These are phyloP conservation scores for Pavo muticus DNA, from an alignment of 2,113 vertebrate species.

Conservation along the genomic window DNA sequence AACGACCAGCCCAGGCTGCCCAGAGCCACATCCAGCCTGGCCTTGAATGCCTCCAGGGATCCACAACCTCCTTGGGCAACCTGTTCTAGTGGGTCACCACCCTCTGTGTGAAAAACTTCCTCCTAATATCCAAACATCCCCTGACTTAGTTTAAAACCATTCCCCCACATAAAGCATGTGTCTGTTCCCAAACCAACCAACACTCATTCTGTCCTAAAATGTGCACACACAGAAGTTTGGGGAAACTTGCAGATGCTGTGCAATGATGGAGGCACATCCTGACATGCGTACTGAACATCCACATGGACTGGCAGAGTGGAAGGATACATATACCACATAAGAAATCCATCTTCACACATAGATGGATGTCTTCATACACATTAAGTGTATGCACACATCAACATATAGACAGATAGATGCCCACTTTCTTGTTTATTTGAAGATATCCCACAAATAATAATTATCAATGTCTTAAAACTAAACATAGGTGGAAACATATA, in stretches of 20 bases:
- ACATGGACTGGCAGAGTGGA: not conserved
- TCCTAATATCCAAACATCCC: too few relatives aligned
- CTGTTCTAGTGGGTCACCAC: too few relatives aligned
- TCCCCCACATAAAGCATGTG: not conserved
- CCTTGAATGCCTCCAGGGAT: too few relatives aligned
- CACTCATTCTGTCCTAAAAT: not conserved
- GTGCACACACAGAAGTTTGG: not conserved
- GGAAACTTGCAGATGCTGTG: not conserved
- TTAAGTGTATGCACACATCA: accelerated
- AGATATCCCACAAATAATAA: not conserved
- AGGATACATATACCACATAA: too few relatives aligned
- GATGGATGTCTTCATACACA: not conserved
- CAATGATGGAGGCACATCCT: not conserved
- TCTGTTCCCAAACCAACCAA: not conserved
- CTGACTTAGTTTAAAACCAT: too few relatives aligned
- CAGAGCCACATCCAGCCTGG: too few relatives aligned
- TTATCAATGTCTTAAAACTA: not conserved
- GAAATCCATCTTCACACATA: not conserved
- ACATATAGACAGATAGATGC: accelerated
- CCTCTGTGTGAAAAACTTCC: too few relatives aligned
- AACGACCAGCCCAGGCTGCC: too few relatives aligned
- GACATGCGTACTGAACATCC: not conserved
- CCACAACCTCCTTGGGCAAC: too few relatives aligned
- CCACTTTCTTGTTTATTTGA: not conserved
- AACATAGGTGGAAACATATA: not conserved